phyloP scores from a whole-genome alignment of 2,888 invertebrate species.

The Eupithecia dodoneata region DNA sequence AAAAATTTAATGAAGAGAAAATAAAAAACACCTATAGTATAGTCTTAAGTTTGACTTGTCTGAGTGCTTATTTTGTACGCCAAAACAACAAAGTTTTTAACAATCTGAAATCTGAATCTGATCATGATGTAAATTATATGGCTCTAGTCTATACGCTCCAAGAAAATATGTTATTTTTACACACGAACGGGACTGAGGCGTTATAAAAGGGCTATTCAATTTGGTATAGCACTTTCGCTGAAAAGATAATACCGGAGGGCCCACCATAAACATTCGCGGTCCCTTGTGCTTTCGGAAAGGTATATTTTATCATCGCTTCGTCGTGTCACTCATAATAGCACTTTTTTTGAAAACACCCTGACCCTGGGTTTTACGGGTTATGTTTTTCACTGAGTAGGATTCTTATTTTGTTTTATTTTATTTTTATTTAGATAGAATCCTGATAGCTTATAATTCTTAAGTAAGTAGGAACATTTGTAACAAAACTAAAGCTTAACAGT shows the following conservation, averaged over 20 bases:
- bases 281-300: constrained; percentile 4
- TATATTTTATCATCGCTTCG: neutral
- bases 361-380: neutral
- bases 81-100: too few species aligned
- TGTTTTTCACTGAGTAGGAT: too few species aligned
- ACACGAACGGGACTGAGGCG: neutral
- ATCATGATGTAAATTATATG: neutral
- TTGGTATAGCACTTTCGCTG: constrained; percentile 7
- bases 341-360: neutral
- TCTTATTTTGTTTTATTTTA: too few species aligned
- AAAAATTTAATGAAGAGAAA: too few species aligned
- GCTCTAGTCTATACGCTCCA: neutral
- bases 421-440: too few species aligned
- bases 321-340: neutral
- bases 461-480: too few species aligned
- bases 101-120: too few species aligned
- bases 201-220: constrained; percentile 16
- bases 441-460: too few species aligned
- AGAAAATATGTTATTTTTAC: constrained; percentile 8
- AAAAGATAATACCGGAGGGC: constrained; percentile 10
- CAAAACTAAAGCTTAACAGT: too few species aligned
- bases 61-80: too few species aligned
- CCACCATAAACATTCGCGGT: constrained; percentile 12
- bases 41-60: too few species aligned
- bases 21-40: too few species aligned